Percentiles rank a stretch among this genome's conserved stretches.
Conservation (phyloP, 2,888 invertebrate species). For the Lithodes maja region DNA sequence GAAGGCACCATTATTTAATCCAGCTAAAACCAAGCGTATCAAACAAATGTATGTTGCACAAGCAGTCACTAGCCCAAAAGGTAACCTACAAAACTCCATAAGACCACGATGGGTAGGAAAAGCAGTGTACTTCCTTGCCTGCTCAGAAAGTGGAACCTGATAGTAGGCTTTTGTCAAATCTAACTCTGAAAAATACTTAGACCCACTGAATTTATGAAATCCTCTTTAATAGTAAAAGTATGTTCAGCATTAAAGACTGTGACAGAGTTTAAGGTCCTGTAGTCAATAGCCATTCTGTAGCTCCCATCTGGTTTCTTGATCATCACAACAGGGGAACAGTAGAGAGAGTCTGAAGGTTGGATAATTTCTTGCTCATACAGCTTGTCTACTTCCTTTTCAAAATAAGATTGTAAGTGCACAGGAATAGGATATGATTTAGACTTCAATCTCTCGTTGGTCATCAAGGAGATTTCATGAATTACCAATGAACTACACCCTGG, state of each 20-base stretch:
- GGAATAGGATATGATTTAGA: slow-evolving; percentile 23
- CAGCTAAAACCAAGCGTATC: slow-evolving; percentile 35
- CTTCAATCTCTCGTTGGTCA: neutral
- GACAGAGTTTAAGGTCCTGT: neutral
- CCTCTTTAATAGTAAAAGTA: slow-evolving; percentile 16
- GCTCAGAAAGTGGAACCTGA: slow-evolving; percentile 5
- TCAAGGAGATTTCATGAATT: slow-evolving; percentile 24
- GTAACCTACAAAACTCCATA: slow-evolving; percentile 41
- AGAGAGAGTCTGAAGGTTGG: neutral
- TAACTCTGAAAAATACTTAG: slow-evolving; percentile 42
- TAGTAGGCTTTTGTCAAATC: slow-evolving; percentile 36
- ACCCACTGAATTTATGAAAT: slow-evolving; percentile 5
- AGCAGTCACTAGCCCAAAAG: slow-evolving; percentile 45
- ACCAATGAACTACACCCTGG: slow-evolving; percentile 8
- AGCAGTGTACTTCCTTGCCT: slow-evolving; percentile 3
- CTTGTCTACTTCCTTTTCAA: neutral
- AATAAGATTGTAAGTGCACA: neutral
- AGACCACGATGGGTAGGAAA: slow-evolving; percentile 40
- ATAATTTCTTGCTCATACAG: neutral
- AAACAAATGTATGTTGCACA: slow-evolving; percentile 29
- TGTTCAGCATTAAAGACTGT: slow-evolving; percentile 28
- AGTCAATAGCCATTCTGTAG: slow-evolving; percentile 20
- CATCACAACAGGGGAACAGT: neutral
- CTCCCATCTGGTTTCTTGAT: neutral
- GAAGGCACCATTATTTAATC: slow-evolving; percentile 13